Conservation (phyloP, 2,797 vertebrate genomes). For the Myiotriccus ornatus region DNA sequence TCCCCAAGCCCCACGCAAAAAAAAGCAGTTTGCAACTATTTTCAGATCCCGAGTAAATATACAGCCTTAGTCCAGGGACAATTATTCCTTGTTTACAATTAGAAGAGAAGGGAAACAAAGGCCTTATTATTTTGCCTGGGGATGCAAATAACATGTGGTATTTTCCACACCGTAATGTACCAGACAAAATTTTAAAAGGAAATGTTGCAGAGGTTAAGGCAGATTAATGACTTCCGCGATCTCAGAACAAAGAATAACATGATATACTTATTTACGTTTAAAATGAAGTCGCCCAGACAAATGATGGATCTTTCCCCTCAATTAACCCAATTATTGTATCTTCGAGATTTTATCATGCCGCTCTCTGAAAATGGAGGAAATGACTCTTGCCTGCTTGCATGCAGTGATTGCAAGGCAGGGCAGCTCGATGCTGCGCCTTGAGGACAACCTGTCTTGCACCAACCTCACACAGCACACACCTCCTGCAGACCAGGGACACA, state of each 20-base stretch:
- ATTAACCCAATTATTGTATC: slow-evolving; percentile 52
- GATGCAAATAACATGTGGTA: slow-evolving; percentile 37
- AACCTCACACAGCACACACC: neutral
- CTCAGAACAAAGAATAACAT: slow-evolving; percentile 45
- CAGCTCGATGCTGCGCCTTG: fast-evolving
- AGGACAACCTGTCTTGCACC: neutral
- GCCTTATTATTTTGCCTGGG: slow-evolving; percentile 21
- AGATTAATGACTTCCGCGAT: slow-evolving; percentile 56
- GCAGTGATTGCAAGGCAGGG: neutral
- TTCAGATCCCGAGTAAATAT: neutral
- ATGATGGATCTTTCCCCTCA: slow-evolving; percentile 30
- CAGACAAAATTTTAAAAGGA: slow-evolving; percentile 34
- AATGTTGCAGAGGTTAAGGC: slow-evolving; percentile 49
- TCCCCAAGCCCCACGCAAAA: neutral
- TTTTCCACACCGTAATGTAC: slow-evolving; percentile 43
- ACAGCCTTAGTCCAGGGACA: neutral
- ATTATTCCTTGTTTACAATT: slow-evolving; percentile 48
- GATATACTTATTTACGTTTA: slow-evolving; percentile 27
- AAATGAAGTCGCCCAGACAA: slow-evolving; percentile 31
- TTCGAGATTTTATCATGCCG: neutral
- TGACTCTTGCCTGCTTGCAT: neutral
- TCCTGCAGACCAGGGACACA: neutral
- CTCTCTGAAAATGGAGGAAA: slow-evolving; percentile 20
- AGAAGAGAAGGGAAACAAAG: slow-evolving; percentile 44
- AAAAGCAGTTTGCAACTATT: neutral